A percentile compares a stretch with the other conserved stretches of the same genome.
These are phyloP conservation scores for Corydoras maculifer DNA, from an alignment of 2,113 vertebrate species.

Conservation along the genomic window DNA sequence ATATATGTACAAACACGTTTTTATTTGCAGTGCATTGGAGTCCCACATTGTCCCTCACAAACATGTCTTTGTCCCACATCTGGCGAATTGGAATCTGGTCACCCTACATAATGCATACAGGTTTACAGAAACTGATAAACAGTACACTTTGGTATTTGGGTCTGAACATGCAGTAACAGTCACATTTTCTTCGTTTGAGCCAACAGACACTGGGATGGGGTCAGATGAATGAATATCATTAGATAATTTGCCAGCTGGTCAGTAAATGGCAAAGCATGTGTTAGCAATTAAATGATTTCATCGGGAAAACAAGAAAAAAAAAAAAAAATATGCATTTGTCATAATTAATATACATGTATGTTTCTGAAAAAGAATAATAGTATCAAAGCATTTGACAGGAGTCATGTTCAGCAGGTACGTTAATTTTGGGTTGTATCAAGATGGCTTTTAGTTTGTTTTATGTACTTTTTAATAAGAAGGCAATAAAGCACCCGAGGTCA, in stretches of 20 bases:
- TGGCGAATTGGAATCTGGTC: no score
- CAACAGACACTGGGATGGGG: slow-evolving; percentile 35
- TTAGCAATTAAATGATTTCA: slow-evolving; percentile 51
- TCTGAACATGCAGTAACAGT: slow-evolving; percentile 41
- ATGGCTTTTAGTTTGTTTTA: no score
- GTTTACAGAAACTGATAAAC: slow-evolving; percentile 28
- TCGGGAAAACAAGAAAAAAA: slow-evolving; percentile 8
- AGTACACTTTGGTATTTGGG: slow-evolving; percentile 20
- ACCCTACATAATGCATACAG: slow-evolving; percentile 21
- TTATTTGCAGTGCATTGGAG: no score
- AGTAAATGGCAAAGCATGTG: slow-evolving; percentile 53
- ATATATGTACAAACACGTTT: no score
- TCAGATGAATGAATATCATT: slow-evolving; percentile 52
- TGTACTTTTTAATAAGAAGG: no score
- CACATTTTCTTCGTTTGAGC: slow-evolving; percentile 40
- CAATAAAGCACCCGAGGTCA: no score
- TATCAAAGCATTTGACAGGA: no score
- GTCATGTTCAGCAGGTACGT: no score
- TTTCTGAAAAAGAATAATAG: no score
- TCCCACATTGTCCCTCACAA: no score
- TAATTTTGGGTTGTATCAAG: no score
- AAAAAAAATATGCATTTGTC: slow-evolving; percentile 21
- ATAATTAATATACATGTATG: no score
- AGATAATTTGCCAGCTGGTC: slow-evolving; percentile 57
- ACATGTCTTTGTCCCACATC: not conserved